Evolutionary conservation across 2,797 vertebrate species (phyloP), one percentile per base, ranked within the genome.

Genomic region (Notoglanidium macrostoma): DNA sequence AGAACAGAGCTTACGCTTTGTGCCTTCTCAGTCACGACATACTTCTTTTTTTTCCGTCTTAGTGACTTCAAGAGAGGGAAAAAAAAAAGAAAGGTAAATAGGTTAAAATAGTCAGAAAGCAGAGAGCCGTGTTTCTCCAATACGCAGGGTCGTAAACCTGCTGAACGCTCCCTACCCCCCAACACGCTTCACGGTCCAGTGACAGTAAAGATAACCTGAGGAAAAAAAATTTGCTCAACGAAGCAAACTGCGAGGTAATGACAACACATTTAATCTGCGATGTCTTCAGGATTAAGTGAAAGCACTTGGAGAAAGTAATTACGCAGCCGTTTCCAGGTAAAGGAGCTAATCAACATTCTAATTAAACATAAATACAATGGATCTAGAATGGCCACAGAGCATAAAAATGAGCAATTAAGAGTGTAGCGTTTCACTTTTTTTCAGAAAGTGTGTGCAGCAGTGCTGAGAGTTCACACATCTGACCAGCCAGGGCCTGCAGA

Each of bases 241-340:
- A 65, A 68, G 49, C 40, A 63, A 63, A 26, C n/a, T 74, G 55
- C 21, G n/a, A 21, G 19, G 35, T 72, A 49, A 83, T 83, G 46
- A 77, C 61, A 51, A n/a, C 44, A 40, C 72, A 23, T 83, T 87
- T 86, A 83, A 83, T 85, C 54, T 2, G 12, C 19, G 59, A 83
- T 70, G 70, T 49, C 51, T 85, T 59, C 23, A 17, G 35, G 77
- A 85, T 83, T 77, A 82, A 26, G 59, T 74, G 57, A 61, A 87
- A 85, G 78, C 51, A 80, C 86, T 87, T 35, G 44, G 57, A 63
- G 84, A 85, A 76, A 76, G 82, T 79, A 85, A 87, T 84, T 72
- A 89, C 54, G 55, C 26, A 26, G 85, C 73, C 12, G 15, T 87
- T 89, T 85, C 40, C 67, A 84, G 83, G 82, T 81, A 85, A 88